phyloP scores from a whole-genome alignment of 92 coral and sea anemone species.

The Galaxea fascicularis region DNA sequence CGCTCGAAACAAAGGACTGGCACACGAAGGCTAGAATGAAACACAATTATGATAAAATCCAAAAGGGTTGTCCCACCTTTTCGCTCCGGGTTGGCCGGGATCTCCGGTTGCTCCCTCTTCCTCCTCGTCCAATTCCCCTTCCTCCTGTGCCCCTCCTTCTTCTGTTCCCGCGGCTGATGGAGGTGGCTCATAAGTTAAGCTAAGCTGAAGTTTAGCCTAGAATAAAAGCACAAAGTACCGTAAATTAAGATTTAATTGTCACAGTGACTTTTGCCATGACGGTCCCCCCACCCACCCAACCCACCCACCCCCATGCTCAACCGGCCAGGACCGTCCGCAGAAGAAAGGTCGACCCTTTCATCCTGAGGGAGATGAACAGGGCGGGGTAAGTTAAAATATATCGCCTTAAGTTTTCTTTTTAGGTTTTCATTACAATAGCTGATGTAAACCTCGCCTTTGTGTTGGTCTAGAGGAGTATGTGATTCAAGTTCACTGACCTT shows the following conservation, averaged over 20 bases:
- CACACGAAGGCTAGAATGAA: neutral
- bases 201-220: conserved; percentile 77
- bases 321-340: no score
- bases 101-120: conserved; percentile 29
- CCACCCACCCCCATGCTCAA: no score
- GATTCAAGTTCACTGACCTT: no score
- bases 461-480: no score
- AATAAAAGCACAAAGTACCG: neutral
- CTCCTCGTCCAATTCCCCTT: conserved; percentile 54
- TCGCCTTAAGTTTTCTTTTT: no score
- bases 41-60: neutral
- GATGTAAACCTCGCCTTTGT: no score
- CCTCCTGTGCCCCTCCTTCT: conserved; percentile 52
- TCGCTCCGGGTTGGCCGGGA: conserved; percentile 43
- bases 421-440: no score
- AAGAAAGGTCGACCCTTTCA: no score
- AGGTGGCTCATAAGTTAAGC: conserved; percentile 76
- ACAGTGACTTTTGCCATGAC: neutral
- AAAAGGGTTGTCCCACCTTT: conserved; percentile 23
- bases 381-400: no score
- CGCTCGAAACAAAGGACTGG: no score
- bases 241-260: neutral
- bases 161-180: conserved; percentile 48
- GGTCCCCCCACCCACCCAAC: no score
- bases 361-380: no score